Conservation (phyloP, 2,113 vertebrate genomes). For the Camelus bactrianus region DNA sequence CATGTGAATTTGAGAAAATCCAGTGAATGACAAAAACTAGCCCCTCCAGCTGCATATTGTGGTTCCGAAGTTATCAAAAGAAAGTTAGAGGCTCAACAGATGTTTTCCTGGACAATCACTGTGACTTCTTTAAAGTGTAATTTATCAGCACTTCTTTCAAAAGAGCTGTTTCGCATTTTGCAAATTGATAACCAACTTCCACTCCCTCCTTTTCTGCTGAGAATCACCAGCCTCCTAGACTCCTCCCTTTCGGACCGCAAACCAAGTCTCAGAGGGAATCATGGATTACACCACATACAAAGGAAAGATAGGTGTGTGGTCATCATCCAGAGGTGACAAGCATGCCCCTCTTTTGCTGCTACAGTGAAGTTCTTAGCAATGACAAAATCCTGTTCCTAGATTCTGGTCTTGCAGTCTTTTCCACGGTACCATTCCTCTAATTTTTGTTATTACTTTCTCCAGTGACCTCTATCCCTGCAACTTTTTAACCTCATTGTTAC, state of each 20-base stretch:
- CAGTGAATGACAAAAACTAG: not conserved
- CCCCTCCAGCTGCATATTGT: not conserved
- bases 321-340: not conserved
- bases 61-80: not conserved
- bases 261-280: not conserved
- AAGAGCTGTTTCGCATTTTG: not conserved
- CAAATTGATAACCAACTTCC: not conserved
- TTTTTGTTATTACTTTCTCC: not conserved
- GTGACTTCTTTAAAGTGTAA: not conserved
- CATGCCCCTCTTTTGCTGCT: not conserved
- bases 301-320: not conserved
- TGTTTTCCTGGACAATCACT: not conserved
- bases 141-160: not conserved
- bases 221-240: not conserved
- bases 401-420: not conserved
- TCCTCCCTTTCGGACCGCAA: not conserved
- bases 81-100: not conserved
- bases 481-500: not conserved
- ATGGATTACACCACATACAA: not conserved
- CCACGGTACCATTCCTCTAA: not conserved
- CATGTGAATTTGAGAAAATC: not conserved
- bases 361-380: not conserved
- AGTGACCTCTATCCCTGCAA: not conserved
- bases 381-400: not conserved
- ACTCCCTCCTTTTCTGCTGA: not conserved